phyloP scores from a whole-genome alignment of 37 sponge, comb jelly and placozoan species.

The Amphimedon queenslandica region DNA sequence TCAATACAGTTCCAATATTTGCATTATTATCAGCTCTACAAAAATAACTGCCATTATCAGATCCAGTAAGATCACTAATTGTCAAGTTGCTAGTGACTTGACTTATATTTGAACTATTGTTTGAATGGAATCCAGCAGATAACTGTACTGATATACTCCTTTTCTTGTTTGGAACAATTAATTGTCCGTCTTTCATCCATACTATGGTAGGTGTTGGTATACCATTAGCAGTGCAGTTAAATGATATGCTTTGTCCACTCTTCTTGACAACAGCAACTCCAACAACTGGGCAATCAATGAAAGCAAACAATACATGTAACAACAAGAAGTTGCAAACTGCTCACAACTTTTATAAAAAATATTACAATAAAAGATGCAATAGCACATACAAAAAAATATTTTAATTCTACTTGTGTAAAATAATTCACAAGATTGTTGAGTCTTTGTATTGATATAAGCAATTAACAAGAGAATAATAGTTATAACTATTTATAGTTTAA shows the following conservation, averaged over 20 bases:
- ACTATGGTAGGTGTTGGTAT: conserved; percentile 13
- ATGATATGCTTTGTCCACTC: conserved; percentile 1
- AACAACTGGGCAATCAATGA: too few relatives aligned
- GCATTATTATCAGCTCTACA: not conserved
- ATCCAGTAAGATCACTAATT: not conserved
- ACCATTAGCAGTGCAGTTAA: conserved; percentile 31
- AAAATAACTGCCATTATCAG: conserved; percentile 7
- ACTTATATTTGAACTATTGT: not conserved
- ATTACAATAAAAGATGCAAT: too few relatives aligned
- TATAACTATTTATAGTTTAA: too few relatives aligned
- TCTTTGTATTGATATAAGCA: too few relatives aligned
- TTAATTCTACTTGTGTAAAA: too few relatives aligned
- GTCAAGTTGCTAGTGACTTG: conserved; percentile 13
- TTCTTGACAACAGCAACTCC: not conserved
- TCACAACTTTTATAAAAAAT: too few relatives aligned
- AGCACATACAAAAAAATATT: too few relatives aligned
- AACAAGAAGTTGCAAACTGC: too few relatives aligned
- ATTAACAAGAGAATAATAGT: too few relatives aligned
- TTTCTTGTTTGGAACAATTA: not conserved
- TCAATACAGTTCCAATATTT: not conserved
- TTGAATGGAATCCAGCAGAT: not conserved
- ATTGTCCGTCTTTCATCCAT: conserved; percentile 14
- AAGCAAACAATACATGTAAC: too few relatives aligned
- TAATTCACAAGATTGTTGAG: too few relatives aligned
- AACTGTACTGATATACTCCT: not conserved